Evolutionary conservation across 2,888 invertebrate genomes (phyloP).

Genomic region (Pseudococcus jackbeardsleyi): DNA sequence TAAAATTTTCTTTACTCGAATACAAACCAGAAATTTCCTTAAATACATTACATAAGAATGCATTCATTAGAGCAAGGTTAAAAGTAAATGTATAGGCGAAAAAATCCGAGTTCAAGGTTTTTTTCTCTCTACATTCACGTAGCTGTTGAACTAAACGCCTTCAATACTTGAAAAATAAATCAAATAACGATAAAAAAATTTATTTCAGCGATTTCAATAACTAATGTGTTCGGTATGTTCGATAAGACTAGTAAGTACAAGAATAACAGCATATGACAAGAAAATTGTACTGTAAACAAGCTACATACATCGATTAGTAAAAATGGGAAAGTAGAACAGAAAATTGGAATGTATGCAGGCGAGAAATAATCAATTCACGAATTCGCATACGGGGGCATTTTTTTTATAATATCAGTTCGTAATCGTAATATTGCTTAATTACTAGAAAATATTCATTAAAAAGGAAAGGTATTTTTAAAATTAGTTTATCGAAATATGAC

Average conservation of each 20-base stretch:
- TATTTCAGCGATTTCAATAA: not conserved
- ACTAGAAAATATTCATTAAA: too few species aligned
- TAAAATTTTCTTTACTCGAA: constrained; percentile 4
- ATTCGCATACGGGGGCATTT: too few species aligned
- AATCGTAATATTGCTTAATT: too few species aligned
- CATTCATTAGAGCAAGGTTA: constrained; percentile 50
- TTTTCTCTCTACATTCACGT: not conserved
- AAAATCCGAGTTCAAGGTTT: constrained; percentile 36
- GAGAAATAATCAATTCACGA: not conserved
- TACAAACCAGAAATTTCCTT: not conserved
- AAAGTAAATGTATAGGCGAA: constrained; percentile 29
- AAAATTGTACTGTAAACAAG: not conserved
- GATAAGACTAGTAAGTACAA: not conserved
- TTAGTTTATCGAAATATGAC: too few species aligned
- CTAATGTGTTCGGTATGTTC: not conserved
- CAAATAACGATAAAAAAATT: not conserved
- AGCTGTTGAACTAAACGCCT: not conserved
- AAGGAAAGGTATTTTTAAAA: too few species aligned
- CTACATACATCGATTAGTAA: not conserved
- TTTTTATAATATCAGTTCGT: too few species aligned
- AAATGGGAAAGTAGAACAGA: not conserved
- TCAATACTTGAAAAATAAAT: not conserved
- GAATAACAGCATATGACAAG: not conserved
- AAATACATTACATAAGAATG: constrained; percentile 13
- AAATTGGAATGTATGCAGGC: not conserved